Evolutionary conservation across 2,113 vertebrate species (phyloP).

Genomic region (Hippocampus abdominalis): DNA sequence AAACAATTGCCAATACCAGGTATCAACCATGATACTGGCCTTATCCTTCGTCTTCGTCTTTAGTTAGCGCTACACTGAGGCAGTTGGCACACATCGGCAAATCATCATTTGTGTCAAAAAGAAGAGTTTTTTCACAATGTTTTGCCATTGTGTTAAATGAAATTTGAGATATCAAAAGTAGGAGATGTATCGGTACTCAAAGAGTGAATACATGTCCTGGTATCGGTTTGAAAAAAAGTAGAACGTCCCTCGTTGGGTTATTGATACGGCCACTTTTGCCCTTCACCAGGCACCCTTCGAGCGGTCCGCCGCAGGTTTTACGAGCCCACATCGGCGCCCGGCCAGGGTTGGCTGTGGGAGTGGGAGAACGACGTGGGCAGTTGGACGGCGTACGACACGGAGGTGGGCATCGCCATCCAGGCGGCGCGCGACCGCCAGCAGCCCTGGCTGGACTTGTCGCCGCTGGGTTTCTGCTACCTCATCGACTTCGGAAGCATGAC

Average conservation of each 20-base stretch:
- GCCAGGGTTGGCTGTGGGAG: constrained; percentile 96
- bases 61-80: too few relatives aligned
- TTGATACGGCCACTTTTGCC: constrained; percentile 4
- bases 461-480: constrained; percentile 96
- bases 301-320: constrained; percentile 93
- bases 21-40: too few relatives aligned
- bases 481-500: constrained; percentile 98
- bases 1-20: too few relatives aligned
- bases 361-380: constrained; percentile 94
- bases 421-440: constrained; percentile 95
- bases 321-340: constrained; percentile 90
- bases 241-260: background rate
- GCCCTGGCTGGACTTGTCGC: constrained; percentile 94
- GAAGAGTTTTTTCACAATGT: too few relatives aligned
- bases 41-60: too few relatives aligned
- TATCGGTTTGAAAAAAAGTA: too few relatives aligned
- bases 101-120: too few relatives aligned
- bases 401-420: constrained; percentile 96
- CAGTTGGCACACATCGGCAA: too few relatives aligned
- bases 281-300: constrained; percentile 84
- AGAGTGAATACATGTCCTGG: too few relatives aligned
- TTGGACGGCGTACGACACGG: constrained; percentile 97
- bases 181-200: too few relatives aligned
- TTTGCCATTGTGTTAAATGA: too few relatives aligned
- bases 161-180: too few relatives aligned